Conservation (phyloP, 2,113 vertebrate genomes). For the Circaetus cinerascens region DNA sequence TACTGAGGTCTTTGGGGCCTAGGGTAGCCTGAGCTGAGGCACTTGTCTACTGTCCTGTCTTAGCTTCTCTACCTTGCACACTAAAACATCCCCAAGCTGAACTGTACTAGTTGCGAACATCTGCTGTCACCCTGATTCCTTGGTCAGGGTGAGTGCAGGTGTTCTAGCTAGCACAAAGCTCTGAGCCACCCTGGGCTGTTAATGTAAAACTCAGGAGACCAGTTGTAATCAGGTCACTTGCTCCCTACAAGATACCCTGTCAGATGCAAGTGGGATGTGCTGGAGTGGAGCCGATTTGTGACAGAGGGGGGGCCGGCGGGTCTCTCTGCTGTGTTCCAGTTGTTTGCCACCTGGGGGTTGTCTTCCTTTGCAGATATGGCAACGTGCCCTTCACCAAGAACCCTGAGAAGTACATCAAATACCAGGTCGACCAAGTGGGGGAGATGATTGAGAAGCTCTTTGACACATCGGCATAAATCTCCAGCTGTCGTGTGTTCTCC, state of each 20-base stretch:
- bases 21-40: background rate
- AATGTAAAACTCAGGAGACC: background rate
- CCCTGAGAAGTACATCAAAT: slow-evolving; percentile 94
- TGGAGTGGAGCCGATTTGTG: background rate
- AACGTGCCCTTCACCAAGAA: slow-evolving; percentile 96
- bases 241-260: background rate
- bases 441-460: slow-evolving; percentile 96
- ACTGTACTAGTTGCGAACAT: background rate
- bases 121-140: background rate
- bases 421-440: slow-evolving; percentile 90
- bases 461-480: slow-evolving; percentile 89
- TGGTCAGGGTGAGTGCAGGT: background rate
- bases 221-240: background rate
- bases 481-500: background rate
- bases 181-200: background rate
- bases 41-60: background rate
- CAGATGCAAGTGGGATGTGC: background rate
- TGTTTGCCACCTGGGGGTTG: background rate
- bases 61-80: background rate
- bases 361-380: slow-evolving; percentile 76
- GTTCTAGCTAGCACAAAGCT: background rate
- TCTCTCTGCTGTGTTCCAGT: background rate
- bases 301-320: background rate
- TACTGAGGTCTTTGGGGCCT: background rate
- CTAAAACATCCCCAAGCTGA: background rate